A percentile compares a stretch with the other conserved stretches of the same genome.
phyloP scores from a whole-genome alignment of 2,888 invertebrate genomes.

The Tetragonisca angustula region DNA sequence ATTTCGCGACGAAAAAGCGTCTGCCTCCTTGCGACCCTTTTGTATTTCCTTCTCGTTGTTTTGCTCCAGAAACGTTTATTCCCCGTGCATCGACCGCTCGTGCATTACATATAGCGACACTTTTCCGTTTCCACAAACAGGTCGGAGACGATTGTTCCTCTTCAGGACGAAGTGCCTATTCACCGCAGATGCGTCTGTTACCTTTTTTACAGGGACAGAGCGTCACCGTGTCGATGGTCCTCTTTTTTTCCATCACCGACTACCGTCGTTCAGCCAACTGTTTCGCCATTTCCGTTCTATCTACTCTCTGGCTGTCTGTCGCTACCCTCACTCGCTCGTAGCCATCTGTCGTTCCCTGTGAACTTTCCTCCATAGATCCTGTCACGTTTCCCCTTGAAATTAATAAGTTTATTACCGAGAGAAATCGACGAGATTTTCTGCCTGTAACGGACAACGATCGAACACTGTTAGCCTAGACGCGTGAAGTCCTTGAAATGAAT shows the following conservation, averaged over 20 bases:
- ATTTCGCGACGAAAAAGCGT: background rate
- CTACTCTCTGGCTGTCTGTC: no score
- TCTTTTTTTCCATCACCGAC: background rate
- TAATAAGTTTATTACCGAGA: conserved; percentile 14
- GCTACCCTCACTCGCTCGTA: no score
- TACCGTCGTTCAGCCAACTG: conserved; percentile 4
- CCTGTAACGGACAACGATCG: background rate
- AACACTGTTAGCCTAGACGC: no score
- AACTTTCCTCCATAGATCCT: background rate
- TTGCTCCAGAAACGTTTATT: conserved; percentile 1
- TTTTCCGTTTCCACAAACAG: conserved; percentile 35
- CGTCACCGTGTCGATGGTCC: conserved; percentile 32
- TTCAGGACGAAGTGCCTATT: conserved; percentile 54
- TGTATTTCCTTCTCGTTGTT: background rate
- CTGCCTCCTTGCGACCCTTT: background rate
- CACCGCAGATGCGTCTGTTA: conserved; percentile 57
- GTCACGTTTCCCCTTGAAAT: conserved; percentile 5
- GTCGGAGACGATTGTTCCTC: conserved; percentile 29
- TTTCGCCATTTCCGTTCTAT: background rate
- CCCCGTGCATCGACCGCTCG: conserved; percentile 34
- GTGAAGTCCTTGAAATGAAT: background rate
- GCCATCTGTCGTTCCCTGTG: background rate
- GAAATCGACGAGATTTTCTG: background rate
- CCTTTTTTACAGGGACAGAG: conserved; percentile 46
- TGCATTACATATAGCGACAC: conserved; percentile 41